Evolutionary conservation across 2,113 vertebrate genomes (phyloP), one percentile per base, ranked within the genome.

Genomic region (Microtus pennsylvanicus): DNA sequence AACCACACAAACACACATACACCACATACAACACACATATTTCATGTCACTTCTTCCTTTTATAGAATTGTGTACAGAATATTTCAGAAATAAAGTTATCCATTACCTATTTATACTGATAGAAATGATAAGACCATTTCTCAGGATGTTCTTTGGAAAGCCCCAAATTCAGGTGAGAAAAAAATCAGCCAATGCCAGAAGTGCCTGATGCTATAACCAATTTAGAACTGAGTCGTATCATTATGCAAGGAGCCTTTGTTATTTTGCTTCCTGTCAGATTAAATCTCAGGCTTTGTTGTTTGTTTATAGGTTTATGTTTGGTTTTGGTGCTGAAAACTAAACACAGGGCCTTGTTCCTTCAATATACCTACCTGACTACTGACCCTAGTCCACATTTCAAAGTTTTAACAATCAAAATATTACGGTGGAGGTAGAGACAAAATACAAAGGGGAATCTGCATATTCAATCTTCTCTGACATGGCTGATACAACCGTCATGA

Each of bases 31-130:
- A 65, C 0, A 65, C 8, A 87, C 47, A 26, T 2, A 47, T 0
- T 24, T 17, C 5, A 7, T 22, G 47, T 42, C n/a, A 58, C 75
- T 91, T n/a, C 70, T 80, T 10, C 55, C 26, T 89, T 22, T 55
- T 58, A 55, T 38, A 75, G 61, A 52, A 1, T 69, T 85, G 3
- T 7, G 0, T 50, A 58, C 9, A 69, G 30, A 72, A 22, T 70
- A 45, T 28, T 50, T 17, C 94, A 88, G 72, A 87, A 78, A 58
- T 21, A 91, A 28, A 16, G 11, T 47, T 85, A 7, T 61, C 52
- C 72, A 12, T 5, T 89, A 74, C 69, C 61, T 95, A 93, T 97
- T 97, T 95, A 94, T 96, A 94, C 85, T 95, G 97, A 97, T 97
- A 28, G 58, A 77, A 87, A 83, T 77, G 58, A 80, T 78, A 70